These are phyloP conservation scores for Vulpes vulpes DNA, from an alignment of 2,113 vertebrate species.

Conservation along the genomic window DNA sequence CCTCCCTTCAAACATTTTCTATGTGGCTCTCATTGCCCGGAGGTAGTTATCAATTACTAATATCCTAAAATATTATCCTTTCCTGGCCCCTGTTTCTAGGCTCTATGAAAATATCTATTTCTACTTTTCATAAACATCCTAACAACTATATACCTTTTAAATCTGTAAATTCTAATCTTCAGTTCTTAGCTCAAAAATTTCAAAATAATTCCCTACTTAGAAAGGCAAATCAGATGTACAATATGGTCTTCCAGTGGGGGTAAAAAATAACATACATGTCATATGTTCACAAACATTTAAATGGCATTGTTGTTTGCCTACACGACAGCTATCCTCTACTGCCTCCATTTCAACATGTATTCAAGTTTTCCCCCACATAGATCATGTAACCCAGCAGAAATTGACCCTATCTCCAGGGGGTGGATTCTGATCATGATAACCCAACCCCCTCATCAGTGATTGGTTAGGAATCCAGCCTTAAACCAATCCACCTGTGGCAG, in stretches of 20 bases:
- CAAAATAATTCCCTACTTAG: slow-evolving; percentile 37
- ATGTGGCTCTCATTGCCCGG: neutral
- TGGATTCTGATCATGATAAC: neutral
- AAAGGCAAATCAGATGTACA: neutral
- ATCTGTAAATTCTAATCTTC: neutral
- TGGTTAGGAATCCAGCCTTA: neutral
- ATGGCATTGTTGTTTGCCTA: neutral
- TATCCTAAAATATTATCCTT: neutral
- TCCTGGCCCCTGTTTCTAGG: neutral
- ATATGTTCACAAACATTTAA: neutral
- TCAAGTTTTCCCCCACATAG: neutral
- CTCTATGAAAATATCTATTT: slow-evolving; percentile 41
- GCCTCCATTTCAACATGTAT: neutral
- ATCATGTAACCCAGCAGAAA: neutral
- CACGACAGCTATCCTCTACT: neutral
- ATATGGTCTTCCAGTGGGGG: neutral
- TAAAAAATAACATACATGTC: neutral
- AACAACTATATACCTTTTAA: neutral
- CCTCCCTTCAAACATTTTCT: neutral
- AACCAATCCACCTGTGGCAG: neutral
- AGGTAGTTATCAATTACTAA: neutral
- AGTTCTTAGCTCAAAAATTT: neutral
- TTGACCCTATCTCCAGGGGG: neutral
- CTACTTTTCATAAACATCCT: neutral
- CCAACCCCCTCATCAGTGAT: neutral